These are phyloP conservation scores for Alectoris magna DNA, from an alignment of 2,797 vertebrate genomes.

Conservation along the genomic window DNA sequence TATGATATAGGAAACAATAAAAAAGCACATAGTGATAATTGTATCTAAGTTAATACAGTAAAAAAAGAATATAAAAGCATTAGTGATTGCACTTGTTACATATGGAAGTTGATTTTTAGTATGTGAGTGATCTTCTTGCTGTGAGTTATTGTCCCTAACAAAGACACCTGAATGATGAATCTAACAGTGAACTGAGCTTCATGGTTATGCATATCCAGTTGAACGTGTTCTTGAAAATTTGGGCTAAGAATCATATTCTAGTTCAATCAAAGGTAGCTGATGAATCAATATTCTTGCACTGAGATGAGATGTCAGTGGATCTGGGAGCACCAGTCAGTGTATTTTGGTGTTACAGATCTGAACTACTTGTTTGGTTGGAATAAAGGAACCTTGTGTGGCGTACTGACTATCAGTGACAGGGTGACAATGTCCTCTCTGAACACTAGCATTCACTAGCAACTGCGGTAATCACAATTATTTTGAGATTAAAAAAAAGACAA, in stretches of 20 bases:
- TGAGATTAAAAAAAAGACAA: not conserved
- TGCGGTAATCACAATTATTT: not conserved
- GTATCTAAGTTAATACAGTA: not conserved
- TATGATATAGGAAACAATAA: not conserved
- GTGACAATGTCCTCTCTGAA: not conserved
- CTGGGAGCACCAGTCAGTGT: not conserved
- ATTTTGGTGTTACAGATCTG: not conserved
- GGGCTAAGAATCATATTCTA: not conserved
- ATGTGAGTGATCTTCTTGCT: too few species aligned
- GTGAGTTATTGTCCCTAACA: too few species aligned
- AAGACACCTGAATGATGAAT: too few species aligned
- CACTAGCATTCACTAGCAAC: not conserved
- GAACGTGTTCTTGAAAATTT: not conserved
- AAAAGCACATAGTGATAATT: not conserved
- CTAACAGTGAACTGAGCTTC: too few species aligned
- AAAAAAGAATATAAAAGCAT: not conserved
- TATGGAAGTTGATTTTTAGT: too few species aligned
- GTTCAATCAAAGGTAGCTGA: not conserved
- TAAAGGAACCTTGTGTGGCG: not conserved
- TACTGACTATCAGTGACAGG: not conserved
- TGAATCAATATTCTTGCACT: not conserved
- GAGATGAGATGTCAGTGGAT: not conserved
- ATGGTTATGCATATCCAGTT: not conserved
- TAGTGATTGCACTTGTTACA: not conserved
- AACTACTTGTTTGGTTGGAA: not conserved